A percentile compares a stretch with the other conserved stretches of the same genome.
Conservation (phyloP, 1,140 invertebrate species). For the Tribolium madens region DNA sequence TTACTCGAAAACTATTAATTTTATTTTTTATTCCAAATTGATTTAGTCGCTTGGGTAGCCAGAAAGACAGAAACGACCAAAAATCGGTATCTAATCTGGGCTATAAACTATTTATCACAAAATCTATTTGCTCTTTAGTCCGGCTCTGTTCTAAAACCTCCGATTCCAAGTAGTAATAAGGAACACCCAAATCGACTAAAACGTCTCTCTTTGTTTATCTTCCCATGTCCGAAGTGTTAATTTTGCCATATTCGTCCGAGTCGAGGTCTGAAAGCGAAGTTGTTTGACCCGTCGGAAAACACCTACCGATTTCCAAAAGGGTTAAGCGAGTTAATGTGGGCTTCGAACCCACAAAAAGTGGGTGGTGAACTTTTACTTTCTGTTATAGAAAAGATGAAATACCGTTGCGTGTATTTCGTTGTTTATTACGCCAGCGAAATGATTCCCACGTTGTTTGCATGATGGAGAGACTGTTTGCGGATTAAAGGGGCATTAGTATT, state of each 20-base stretch:
- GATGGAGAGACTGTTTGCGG: slow-evolving; percentile 12
- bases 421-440: slow-evolving; percentile 15
- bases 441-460: slow-evolving; percentile 18
- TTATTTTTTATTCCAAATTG: too few relatives aligned
- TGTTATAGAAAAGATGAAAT: slow-evolving; percentile 13
- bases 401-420: slow-evolving; percentile 35
- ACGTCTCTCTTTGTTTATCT: background rate
- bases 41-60: too few relatives aligned
- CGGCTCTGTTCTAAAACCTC: too few relatives aligned
- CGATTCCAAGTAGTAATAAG: background rate
- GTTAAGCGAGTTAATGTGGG: slow-evolving; percentile 8
- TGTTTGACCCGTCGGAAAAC: slow-evolving; percentile 1
- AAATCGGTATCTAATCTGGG: too few relatives aligned
- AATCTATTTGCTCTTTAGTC: too few relatives aligned
- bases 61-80: too few relatives aligned
- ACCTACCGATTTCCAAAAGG: slow-evolving; percentile 18
- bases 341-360: slow-evolving; percentile 8
- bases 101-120: too few relatives aligned
- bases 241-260: background rate
- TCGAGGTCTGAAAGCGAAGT: background rate
- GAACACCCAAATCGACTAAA: background rate
- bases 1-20: too few relatives aligned
- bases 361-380: slow-evolving; percentile 32
- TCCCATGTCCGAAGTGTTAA: slow-evolving; percentile 6
- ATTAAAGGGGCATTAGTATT: background rate